Base-by-base conservation (phyloP, 2,797 vertebrate species). In the Heliangelus exortis region DNA sequence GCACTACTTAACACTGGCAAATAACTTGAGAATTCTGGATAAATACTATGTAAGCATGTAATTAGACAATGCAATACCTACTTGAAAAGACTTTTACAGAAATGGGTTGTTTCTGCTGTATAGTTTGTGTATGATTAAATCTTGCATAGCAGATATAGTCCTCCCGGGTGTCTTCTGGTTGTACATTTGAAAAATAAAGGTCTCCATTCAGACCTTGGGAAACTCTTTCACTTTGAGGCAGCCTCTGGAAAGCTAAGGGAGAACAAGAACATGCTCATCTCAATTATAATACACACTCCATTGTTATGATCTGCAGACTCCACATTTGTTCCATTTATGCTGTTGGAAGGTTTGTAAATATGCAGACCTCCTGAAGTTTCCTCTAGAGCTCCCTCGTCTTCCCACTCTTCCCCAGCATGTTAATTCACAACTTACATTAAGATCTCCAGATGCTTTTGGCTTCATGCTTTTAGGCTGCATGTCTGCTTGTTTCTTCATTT, bases 121-220 rank as follows among this genome's bases (percentile, higher is more conserved):
- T 99, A 95, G 99, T 99, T 97, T 99, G 99, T 0, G 99, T 99
- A 96, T 99, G 98, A 39, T 99, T 99, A 98, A 99, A 99, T 95
- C 99, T 98, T 86, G 99, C 99, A 57, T 99, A 99, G 96, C 99
- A 99, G 98, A 99, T 99, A 96, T 99, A 99, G 98, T 99, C 99
- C 41, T 97, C 99, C 41, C 99, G 98, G 36, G 98, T 98, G 89
- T 99, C 99, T 86, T 99, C 98, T 84, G 93, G 97, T 90, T 98
- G 98, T 13, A 99, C 98, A 47, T 99, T 99, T 68, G 99, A 99
- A 97, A 99, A 99, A 97, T 99, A 99, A 75, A 99, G 98, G 95
- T 99, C 99, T 87, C 99, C 99, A 84, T 99, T 99, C 68, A 99
- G 97, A 85, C 99, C 99, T 97, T 99, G 99, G 76, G 99, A 99